Evolutionary conservation across 2,797 vertebrate genomes (phyloP).

Genomic region (Salmo trutta): DNA sequence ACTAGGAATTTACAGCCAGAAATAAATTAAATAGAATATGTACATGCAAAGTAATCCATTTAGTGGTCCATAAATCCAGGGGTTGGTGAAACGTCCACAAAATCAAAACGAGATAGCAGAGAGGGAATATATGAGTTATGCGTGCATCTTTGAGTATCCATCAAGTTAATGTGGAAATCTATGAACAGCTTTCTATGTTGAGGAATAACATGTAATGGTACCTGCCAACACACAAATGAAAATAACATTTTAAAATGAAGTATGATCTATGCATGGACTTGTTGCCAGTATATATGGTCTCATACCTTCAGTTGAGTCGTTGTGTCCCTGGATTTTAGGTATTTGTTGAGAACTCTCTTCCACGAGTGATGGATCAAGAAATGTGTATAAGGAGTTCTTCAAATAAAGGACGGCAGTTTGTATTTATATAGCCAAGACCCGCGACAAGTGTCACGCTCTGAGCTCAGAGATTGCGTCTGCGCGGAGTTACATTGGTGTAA

Average conservation of each 20-base stretch:
- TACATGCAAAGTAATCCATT: background rate
- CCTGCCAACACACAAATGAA: conserved; percentile 18
- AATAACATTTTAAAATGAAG: conserved; percentile 13
- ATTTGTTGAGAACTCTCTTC: conserved; percentile 65
- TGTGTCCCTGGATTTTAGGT: conserved; percentile 58
- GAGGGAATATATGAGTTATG: background rate
- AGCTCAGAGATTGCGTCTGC: conserved; percentile 77
- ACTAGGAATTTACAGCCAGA: background rate
- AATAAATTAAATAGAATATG: background rate
- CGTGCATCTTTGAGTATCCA: background rate
- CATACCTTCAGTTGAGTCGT: conserved; percentile 64
- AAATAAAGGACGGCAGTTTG: conserved; percentile 77
- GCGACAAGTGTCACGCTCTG: conserved; percentile 86
- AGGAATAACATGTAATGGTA: background rate
- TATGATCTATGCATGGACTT: conserved; percentile 15
- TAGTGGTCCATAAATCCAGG: conserved; percentile 7
- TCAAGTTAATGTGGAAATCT: background rate
- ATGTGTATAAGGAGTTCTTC: conserved; percentile 79
- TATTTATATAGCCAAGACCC: conserved; percentile 93
- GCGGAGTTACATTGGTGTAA: conserved; percentile 66
- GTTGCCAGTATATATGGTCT: background rate
- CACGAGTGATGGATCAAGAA: conserved; percentile 61
- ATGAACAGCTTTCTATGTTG: conserved; percentile 9
- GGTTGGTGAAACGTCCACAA: conserved; percentile 6
- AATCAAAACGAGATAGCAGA: conserved; percentile 13